phyloP scores from a whole-genome alignment of 2,113 vertebrate genomes.

The Nanorana parkeri region DNA sequence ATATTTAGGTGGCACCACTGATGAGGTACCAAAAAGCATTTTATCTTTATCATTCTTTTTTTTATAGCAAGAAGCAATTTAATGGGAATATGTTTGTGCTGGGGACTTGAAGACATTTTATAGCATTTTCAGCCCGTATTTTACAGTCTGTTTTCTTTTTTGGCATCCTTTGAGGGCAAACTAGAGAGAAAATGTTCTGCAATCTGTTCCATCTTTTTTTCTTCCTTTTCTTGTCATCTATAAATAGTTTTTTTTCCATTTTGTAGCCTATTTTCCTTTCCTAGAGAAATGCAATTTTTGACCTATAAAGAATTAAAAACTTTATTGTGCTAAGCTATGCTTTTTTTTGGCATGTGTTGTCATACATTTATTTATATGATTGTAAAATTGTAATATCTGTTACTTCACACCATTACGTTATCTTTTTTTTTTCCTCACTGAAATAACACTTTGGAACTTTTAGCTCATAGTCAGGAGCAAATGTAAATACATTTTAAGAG shows the following conservation, averaged over 20 bases:
- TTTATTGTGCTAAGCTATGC: background rate
- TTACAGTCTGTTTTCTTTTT: conserved; percentile 24
- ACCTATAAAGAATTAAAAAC: background rate
- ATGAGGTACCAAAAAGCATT: conserved; percentile 17
- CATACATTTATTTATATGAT: background rate
- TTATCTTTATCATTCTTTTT: background rate
- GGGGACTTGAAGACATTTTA: conserved; percentile 14
- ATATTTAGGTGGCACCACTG: conserved; percentile 11
- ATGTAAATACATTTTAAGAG: too few relatives aligned
- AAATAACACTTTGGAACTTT: too few relatives aligned
- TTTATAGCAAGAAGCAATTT: conserved; percentile 23
- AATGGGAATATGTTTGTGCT: conserved; percentile 5
- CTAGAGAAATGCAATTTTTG: background rate
- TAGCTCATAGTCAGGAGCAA: too few relatives aligned
- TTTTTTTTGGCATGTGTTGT: background rate
- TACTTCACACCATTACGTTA: too few relatives aligned
- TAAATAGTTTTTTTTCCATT: conserved; percentile 46
- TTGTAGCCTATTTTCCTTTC: conserved; percentile 14
- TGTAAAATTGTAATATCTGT: too few relatives aligned
- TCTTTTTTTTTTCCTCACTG: too few relatives aligned
- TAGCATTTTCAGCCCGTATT: conserved; percentile 4
- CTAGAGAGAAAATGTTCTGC: conserved; percentile 32
- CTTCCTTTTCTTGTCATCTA: conserved; percentile 24
- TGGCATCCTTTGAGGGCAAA: conserved; percentile 19
- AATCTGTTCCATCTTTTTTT: conserved; percentile 30